Base-by-base conservation (phyloP, 2,888 invertebrate species). In the Eupithecia subfuscata region DNA sequence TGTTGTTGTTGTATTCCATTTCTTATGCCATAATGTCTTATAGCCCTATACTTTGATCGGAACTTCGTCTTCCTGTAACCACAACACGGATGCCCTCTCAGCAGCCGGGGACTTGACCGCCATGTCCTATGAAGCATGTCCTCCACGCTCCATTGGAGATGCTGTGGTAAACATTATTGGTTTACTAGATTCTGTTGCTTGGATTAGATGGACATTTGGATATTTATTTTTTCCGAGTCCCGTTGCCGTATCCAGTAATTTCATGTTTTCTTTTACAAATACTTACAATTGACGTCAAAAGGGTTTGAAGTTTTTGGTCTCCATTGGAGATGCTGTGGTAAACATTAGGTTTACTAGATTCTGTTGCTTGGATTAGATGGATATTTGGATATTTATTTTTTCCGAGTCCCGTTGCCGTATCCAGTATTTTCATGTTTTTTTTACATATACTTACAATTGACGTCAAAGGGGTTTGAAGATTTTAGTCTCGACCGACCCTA, bases 101-200 rank as follows among this genome's bases (percentile, higher is more conserved):
- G 34, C 18, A 8, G 34, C 1, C 18, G 18, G 30, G 2, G 64
- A 8, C 34, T 16, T 34, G 72, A 69, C 75, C 71, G 69, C 52
- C 40, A 72, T 75, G 30, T 43, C 48, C 34, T 3, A 22, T 65
- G 64, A 69, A 25, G 75, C 75, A 37, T 71, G 69, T 43, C 45
- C 71, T 25, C 45, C 63, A 48, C 52, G 75, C 69, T 64, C 37
- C 71, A 75, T 16, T 69, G 30, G 63, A 60, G 64, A 34, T 34
- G 64, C 18, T 64, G 60, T 18, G 34, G 30, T 64, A 18, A 63
- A 64, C 64, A 64, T 30, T 64, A 64, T 64, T 34, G 64, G 64
- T 34, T 64, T 34, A 18, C 64, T 2, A 5, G 34, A 25, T 60
- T 60, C 60, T 25, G 60, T 60, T 22, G 52, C 52, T 56, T 56